phyloP scores from a whole-genome alignment of 2,113 vertebrate species.

The Leptodactylus fuscus region DNA sequence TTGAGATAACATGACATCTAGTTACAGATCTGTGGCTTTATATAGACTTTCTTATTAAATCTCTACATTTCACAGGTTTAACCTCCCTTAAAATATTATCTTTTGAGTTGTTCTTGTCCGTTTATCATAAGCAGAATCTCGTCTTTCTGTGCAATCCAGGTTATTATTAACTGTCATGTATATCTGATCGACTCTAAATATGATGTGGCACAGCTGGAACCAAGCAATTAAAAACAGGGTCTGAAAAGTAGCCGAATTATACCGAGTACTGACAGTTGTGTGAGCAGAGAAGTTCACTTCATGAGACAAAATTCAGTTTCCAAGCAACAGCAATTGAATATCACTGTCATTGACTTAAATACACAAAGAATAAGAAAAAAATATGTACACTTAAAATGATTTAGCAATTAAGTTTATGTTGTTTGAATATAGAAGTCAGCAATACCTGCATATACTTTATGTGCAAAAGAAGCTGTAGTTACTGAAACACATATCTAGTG shows the following conservation, averaged over 20 bases:
- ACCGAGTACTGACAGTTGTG: not conserved
- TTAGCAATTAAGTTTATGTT: not conserved
- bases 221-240: not conserved
- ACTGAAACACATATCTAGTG: too few species aligned
- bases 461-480: too few species aligned
- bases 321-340: slow-evolving; percentile 8
- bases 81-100: not conserved
- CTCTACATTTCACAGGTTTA: not conserved
- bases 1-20: not conserved
- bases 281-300: slow-evolving; percentile 7
- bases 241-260: not conserved
- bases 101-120: not conserved
- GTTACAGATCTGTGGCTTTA: not conserved
- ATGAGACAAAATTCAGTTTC: slow-evolving; percentile 14
- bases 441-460: too few species aligned
- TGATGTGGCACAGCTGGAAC: slow-evolving; percentile 14
- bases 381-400: not conserved
- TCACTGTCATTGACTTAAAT: too few species aligned
- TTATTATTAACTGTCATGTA: slow-evolving; percentile 10
- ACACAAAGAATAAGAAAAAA: not conserved
- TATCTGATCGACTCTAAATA: slow-evolving; percentile 13
- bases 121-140: not conserved
- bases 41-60: not conserved
- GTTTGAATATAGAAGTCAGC: not conserved
- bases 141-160: not conserved